Base-by-base conservation (phyloP, 2,113 vertebrate species). In the Vimba vimba region DNA sequence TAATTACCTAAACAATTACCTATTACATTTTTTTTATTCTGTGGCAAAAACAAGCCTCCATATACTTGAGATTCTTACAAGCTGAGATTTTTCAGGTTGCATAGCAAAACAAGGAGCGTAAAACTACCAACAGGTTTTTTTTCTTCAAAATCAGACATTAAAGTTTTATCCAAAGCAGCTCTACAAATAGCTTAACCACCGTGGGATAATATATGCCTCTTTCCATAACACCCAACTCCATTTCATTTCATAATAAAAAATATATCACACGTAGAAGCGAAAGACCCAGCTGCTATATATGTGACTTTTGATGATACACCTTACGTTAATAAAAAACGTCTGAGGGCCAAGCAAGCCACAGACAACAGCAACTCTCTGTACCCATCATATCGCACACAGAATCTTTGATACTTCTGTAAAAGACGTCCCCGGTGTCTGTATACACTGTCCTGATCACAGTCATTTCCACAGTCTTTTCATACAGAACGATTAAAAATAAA, bases 71-170 rank as follows among this genome's bases (percentile, higher is more conserved):
- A 68, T 68, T 57, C 13, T 59, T 30, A 79, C 23, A 60, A 85
- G 66, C 82, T 83, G 77, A 89, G 80, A 62, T 81, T 83, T 45
- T 86, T 86, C 81, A 80, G 55, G 71, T 89, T 87, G 88, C 88
- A 87, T 89, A 89, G 86, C 80, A 84, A 86, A 86, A 87, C 62
- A 59, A 83, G 64, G 74, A 89, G 83, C 69, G 43, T 73, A 64
- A 75, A 82, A 87, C 27, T 77, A 84, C 73, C 50, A 36, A 82
- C 30, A 43, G 68, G 39, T 36, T 36, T 4, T 33, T 57, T 19
- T 68, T 74, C 33, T 21, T 77, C 77, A 27, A 60, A 78, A 77
- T 55, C 47, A 78, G 39, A 76, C 52, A 36, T 52, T 23, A 43
- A 71, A 23, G 68, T 50, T 66, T 55, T 50, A 77, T 57, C 10